phyloP scores from a whole-genome alignment of 1,140 invertebrate genomes.

The Drosophila ambigua region DNA sequence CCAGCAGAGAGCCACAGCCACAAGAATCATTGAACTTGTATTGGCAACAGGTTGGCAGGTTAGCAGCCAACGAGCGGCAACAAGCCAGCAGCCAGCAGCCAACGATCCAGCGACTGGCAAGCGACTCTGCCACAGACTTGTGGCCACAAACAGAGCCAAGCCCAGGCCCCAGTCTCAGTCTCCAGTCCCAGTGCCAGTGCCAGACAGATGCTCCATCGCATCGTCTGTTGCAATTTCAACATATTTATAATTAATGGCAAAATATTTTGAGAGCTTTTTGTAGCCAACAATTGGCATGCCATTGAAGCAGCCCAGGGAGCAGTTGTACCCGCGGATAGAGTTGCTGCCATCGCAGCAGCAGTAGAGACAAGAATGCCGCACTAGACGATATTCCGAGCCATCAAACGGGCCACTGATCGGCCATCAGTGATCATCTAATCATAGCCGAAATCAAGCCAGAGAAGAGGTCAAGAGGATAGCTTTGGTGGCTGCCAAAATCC shows the following conservation, averaged over 20 bases:
- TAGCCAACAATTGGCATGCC: conserved; percentile 73
- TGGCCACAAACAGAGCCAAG: conserved; percentile 27
- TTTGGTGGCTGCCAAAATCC: not conserved
- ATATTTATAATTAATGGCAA: conserved; percentile 82
- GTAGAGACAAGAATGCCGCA: no score
- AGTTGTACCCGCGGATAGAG: not conserved
- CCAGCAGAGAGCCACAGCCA: conserved; percentile 3
- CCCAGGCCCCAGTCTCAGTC: conserved; percentile 31
- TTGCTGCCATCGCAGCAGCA: conserved; percentile 39
- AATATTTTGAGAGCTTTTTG: conserved; percentile 69
- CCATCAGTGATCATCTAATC: no score
- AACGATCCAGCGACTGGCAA: conserved; percentile 15
- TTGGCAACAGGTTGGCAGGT: conserved; percentile 43
- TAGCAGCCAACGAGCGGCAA: conserved; percentile 5
- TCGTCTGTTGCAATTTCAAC: conserved; percentile 70
- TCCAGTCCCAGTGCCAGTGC: conserved; percentile 38
- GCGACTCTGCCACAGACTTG: conserved; percentile 41
- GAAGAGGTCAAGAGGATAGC: no score
- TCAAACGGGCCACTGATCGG: no score
- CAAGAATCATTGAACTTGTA: conserved; percentile 79
- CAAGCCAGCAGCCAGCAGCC: conserved; percentile 12
- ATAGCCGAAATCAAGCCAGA: no score
- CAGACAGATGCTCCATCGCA: conserved; percentile 59
- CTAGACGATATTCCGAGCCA: no score
- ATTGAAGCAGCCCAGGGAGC: conserved; percentile 49